Percentiles rank a stretch among this genome's conserved stretches.
Conservation (phyloP, 1,140 invertebrate species). For the Onthophagus taurus region DNA sequence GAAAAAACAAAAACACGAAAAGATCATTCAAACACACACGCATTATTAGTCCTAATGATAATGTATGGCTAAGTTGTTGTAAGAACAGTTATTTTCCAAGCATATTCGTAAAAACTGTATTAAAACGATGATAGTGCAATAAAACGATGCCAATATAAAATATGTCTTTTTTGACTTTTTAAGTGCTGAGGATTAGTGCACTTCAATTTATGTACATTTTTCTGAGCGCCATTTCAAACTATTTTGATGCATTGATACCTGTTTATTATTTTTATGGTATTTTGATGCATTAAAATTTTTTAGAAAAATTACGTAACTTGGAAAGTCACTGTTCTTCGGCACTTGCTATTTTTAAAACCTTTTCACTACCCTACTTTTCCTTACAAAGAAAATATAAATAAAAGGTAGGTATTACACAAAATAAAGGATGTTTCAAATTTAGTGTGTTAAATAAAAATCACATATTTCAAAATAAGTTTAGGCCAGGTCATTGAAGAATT, state of each 20-base stretch:
- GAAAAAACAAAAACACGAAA: conserved; percentile 11
- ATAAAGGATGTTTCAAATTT: no score
- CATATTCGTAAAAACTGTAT: conserved; percentile 26
- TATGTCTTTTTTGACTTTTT: conserved; percentile 21
- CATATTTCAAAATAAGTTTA: no score
- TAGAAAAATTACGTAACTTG: conserved; percentile 39
- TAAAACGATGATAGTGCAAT: conserved; percentile 30
- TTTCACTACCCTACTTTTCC: background rate
- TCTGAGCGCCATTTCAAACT: conserved; percentile 24
- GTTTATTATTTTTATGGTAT: conserved; percentile 12
- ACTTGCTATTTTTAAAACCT: conserved; percentile 30
- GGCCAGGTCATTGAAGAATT: no score
- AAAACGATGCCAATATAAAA: conserved; percentile 31
- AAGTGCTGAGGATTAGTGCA: conserved; percentile 39
- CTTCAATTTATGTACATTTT: conserved; percentile 39
- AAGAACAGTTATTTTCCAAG: conserved; percentile 41
- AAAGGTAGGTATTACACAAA: background rate
- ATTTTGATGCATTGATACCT: conserved; percentile 26
- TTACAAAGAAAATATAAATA: background rate
- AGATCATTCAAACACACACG: conserved; percentile 23
- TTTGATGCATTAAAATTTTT: conserved; percentile 30
- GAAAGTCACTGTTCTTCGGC: conserved; percentile 70
- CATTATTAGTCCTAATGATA: conserved; percentile 4
- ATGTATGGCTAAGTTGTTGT: conserved; percentile 26
- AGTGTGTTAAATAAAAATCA: no score